Conservation (phyloP, 2,888 invertebrate genomes). For the Dione vanillae region DNA sequence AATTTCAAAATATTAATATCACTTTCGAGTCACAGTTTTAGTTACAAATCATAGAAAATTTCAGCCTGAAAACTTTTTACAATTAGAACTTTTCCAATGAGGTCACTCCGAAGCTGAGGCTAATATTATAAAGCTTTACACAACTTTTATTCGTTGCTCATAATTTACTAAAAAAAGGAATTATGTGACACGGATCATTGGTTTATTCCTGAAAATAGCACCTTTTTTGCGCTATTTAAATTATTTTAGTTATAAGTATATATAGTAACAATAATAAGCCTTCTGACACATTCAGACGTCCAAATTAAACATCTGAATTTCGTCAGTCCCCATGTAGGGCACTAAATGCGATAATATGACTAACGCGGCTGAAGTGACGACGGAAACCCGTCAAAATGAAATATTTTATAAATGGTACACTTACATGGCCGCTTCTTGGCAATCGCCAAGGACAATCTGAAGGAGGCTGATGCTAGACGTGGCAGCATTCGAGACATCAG, state of each 20-base stretch:
- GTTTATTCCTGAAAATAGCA: not conserved
- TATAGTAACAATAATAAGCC: too few relatives aligned
- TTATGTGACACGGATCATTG: too few relatives aligned
- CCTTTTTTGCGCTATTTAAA: not conserved
- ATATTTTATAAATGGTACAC: too few relatives aligned
- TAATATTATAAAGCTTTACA: conserved; percentile 6
- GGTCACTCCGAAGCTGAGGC: not conserved
- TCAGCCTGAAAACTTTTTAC: not conserved
- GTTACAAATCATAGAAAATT: not conserved
- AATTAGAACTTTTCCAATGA: conserved; percentile 15
- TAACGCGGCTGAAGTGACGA: too few relatives aligned
- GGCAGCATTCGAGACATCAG: too few relatives aligned
- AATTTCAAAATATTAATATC: conserved; percentile 3
- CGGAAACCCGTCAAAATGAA: too few relatives aligned
- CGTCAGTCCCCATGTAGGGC: too few relatives aligned
- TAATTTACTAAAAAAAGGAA: not conserved
- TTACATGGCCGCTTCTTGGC: too few relatives aligned
- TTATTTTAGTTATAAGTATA: not conserved
- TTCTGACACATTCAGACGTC: too few relatives aligned
- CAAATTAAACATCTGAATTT: not conserved
- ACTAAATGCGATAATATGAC: too few relatives aligned
- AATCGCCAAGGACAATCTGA: too few relatives aligned
- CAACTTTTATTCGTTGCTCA: not conserved
- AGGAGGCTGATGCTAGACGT: too few relatives aligned
- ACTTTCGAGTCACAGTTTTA: not conserved